phyloP scores from a whole-genome alignment of 2,113 vertebrate genomes.

The Bucco capensis region DNA sequence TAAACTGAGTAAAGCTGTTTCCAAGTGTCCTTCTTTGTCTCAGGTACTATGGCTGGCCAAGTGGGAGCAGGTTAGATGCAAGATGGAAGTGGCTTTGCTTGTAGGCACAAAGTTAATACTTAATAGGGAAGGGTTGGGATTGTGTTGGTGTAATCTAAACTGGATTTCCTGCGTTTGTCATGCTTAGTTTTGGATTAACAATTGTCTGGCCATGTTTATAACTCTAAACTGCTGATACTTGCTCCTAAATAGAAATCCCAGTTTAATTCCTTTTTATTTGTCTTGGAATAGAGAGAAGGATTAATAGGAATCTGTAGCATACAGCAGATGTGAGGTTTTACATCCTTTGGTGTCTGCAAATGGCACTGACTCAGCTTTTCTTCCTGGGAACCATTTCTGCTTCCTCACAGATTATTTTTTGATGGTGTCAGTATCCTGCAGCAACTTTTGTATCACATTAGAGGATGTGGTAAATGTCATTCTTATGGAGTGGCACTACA shows the following conservation, averaged over 20 bases:
- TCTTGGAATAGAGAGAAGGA: background rate
- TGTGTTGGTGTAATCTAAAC: background rate
- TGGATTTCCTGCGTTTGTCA: constrained; percentile 21
- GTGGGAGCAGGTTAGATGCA: background rate
- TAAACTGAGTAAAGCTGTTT: background rate
- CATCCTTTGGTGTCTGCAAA: background rate
- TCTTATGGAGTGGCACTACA: background rate
- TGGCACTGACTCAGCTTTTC: background rate
- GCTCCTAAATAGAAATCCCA: background rate
- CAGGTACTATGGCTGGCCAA: background rate
- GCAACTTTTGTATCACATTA: background rate
- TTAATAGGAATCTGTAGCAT: background rate
- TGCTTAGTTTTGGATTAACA: constrained; percentile 5
- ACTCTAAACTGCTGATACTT: background rate
- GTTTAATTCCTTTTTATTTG: constrained; percentile 8
- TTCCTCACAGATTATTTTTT: background rate
- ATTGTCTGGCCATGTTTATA: background rate
- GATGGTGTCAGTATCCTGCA: background rate
- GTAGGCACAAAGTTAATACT: constrained; percentile 8
- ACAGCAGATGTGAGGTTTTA: background rate
- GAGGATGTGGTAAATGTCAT: background rate
- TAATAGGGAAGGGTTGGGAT: background rate
- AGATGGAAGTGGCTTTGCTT: background rate
- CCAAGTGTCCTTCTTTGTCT: background rate
- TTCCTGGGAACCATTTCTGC: background rate